phyloP scores from a whole-genome alignment of 2,113 vertebrate species.

The Sinocyclocheilus maitianheensis region DNA sequence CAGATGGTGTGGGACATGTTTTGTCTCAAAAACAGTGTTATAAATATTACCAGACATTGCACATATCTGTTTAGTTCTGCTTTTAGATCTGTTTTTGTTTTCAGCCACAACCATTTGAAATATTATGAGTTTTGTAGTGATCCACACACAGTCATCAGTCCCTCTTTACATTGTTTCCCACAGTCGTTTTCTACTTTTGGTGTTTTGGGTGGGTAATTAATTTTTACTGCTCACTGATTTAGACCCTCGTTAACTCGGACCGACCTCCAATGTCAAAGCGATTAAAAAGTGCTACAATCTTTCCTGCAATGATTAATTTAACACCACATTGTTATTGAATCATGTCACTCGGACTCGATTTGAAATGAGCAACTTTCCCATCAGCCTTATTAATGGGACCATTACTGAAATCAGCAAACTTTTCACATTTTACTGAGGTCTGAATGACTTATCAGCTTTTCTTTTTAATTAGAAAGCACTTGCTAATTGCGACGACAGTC shows the following conservation, averaged over 20 bases:
- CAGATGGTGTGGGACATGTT: not conserved
- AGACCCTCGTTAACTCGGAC: conserved; percentile 78
- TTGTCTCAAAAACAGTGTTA: not conserved
- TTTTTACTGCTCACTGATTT: conserved; percentile 76
- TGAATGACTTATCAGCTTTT: conserved; percentile 75
- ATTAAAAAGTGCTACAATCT: conserved; percentile 76
- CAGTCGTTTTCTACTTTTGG: conserved; percentile 71
- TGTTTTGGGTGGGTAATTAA: conserved; percentile 79
- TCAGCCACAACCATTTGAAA: not conserved
- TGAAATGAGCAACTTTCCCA: conserved; percentile 74
- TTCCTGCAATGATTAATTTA: conserved; percentile 74
- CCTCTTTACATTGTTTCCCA: not conserved
- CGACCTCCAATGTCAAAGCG: conserved; percentile 79
- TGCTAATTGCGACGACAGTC: conserved; percentile 74
- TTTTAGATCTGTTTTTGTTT: not conserved
- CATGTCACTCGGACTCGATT: conserved; percentile 76
- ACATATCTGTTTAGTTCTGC: not conserved
- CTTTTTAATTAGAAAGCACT: conserved; percentile 77
- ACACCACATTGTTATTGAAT: conserved; percentile 79
- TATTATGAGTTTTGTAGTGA: not conserved
- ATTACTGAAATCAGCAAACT: conserved; percentile 72
- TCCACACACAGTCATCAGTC: not conserved
- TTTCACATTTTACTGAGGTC: conserved; percentile 73
- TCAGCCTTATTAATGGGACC: conserved; percentile 72
- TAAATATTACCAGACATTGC: not conserved